Evolutionary conservation across 2,113 vertebrate genomes (phyloP).

Genomic region (Merops nubicus): DNA sequence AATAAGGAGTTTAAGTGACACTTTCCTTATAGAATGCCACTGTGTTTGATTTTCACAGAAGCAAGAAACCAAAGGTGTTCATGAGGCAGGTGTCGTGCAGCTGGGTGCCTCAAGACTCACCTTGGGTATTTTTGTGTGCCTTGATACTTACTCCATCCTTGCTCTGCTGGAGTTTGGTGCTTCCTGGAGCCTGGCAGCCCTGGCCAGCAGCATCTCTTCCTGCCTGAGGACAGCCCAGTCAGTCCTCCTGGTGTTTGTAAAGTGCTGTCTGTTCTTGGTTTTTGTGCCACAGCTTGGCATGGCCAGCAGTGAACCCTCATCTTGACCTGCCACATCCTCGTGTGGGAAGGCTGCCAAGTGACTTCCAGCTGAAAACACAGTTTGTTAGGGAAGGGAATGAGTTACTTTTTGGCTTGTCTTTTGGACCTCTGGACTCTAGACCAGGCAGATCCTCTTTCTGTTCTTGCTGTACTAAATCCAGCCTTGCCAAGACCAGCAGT

Average conservation of each 20-base stretch:
- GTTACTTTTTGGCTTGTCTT: constrained; percentile 40
- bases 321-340: constrained; percentile 40
- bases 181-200: background rate
- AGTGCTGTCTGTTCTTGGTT: background rate
- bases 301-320: background rate
- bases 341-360: background rate
- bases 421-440: background rate
- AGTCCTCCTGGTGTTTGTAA: background rate
- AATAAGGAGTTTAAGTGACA: constrained; percentile 58
- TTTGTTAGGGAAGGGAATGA: background rate
- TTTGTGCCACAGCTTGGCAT: background rate
- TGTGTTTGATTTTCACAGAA: background rate
- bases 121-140: background rate
- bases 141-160: fast-evolving
- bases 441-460: constrained; percentile 12
- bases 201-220: background rate
- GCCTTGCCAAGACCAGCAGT: background rate
- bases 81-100: background rate
- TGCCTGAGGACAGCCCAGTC: background rate
- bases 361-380: constrained; percentile 37
- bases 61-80: background rate
- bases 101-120: background rate
- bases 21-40: background rate
- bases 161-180: fast-evolving
- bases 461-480: background rate